Percentiles rank a stretch among this genome's conserved stretches.
Conservation (phyloP, 2,113 vertebrate species). For the Oreocharis arfaki region DNA sequence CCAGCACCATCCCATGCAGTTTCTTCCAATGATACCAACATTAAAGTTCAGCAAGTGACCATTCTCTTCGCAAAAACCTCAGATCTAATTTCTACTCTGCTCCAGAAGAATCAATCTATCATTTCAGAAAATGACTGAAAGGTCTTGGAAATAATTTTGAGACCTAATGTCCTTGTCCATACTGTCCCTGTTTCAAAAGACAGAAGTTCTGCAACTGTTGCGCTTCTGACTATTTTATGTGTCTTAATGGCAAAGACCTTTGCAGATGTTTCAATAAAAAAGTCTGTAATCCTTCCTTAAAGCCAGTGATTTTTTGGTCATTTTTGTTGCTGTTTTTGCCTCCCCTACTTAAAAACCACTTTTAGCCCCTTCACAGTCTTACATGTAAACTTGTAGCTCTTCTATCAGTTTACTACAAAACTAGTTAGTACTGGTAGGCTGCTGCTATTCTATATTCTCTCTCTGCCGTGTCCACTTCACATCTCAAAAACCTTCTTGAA, state of each 20-base stretch:
- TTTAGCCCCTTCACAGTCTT: neutral
- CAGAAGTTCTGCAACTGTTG: neutral
- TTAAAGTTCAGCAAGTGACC: neutral
- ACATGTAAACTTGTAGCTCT: neutral
- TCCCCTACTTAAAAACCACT: neutral
- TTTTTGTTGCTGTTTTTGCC: neutral
- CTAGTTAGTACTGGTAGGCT: neutral
- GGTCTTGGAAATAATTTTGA: neutral
- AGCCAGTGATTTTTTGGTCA: neutral
- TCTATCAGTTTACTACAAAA: neutral
- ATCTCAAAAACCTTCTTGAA: neutral
- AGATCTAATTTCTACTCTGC: neutral
- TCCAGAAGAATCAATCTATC: neutral
- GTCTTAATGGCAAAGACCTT: neutral
- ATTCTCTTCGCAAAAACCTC: neutral
- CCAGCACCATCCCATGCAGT: neutral
- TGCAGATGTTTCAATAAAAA: neutral
- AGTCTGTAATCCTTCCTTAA: neutral
- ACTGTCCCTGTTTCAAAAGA: neutral
- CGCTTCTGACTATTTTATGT: neutral
- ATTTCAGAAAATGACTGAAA: neutral
- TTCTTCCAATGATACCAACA: neutral
- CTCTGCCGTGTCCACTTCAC: neutral
- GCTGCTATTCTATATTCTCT: neutral
- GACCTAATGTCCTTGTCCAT: neutral